Evolutionary conservation across 1,140 invertebrate species (phyloP).

Genomic region (Paraescarpia echinospica): DNA sequence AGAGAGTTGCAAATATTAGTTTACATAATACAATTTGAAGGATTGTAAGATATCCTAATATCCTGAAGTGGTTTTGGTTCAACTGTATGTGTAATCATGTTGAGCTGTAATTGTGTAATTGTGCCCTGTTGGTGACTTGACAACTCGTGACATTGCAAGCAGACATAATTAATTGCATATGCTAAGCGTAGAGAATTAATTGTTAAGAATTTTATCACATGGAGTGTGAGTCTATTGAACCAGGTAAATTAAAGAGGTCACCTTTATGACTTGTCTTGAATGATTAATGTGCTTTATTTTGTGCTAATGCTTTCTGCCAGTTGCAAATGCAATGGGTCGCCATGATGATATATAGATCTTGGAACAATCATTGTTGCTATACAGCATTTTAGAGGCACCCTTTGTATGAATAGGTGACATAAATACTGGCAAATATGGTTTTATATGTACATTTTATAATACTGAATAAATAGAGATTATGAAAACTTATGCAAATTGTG

Average conservation of each 20-base stretch:
- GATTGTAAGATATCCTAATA: neutral
- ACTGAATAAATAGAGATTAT: conserved; percentile 1
- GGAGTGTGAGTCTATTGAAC: neutral
- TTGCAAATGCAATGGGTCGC: neutral
- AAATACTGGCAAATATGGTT: neutral
- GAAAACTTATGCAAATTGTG: neutral
- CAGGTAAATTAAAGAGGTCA: neutral
- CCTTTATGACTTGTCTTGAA: neutral
- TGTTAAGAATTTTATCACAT: neutral
- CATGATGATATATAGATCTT: neutral
- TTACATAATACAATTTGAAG: neutral
- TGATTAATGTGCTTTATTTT: neutral
- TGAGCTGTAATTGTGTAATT: neutral
- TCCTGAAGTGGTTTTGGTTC: neutral
- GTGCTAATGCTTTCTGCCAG: neutral
- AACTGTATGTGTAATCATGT: neutral
- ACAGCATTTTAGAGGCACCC: neutral
- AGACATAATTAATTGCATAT: neutral
- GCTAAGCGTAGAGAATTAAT: neutral
- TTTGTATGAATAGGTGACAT: neutral
- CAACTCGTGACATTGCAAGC: neutral
- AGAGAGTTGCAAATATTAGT: neutral
- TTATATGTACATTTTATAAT: conserved; percentile 2
- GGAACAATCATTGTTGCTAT: neutral
- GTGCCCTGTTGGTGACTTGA: too few species aligned